These are phyloP conservation scores for Junco hyemalis DNA, from an alignment of 2,113 vertebrate genomes.

Conservation along the genomic window DNA sequence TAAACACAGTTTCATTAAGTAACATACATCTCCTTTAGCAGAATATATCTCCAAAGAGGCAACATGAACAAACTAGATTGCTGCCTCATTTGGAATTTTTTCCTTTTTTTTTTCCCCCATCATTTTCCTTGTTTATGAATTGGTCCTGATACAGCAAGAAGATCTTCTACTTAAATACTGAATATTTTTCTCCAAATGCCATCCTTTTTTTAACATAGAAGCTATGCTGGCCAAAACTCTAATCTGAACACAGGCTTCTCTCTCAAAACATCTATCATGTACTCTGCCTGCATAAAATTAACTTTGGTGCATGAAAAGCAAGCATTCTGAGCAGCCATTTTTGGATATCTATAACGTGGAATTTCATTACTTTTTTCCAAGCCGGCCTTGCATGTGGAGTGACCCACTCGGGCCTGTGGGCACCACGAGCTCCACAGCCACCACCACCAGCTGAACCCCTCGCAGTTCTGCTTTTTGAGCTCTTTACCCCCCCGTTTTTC, in stretches of 20 bases:
- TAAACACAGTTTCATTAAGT: not conserved
- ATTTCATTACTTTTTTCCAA: not conserved
- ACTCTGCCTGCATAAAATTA: not conserved
- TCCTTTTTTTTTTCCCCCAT: rapidly evolving
- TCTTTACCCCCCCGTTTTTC: not conserved
- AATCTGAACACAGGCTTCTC: not conserved
- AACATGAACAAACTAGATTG: not conserved
- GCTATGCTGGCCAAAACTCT: not conserved
- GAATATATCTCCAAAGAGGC: not conserved
- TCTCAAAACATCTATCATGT: not conserved
- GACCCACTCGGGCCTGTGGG: not conserved
- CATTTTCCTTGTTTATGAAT: not conserved
- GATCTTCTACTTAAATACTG: not conserved
- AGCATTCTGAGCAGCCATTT: not conserved
- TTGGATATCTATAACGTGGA: rapidly evolving
- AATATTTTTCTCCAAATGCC: not conserved
- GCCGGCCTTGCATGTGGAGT: not conserved
- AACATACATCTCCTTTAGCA: not conserved
- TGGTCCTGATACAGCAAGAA: not conserved
- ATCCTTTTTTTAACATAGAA: not conserved
- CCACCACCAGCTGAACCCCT: not conserved
- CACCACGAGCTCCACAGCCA: not conserved
- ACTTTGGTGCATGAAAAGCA: not conserved
- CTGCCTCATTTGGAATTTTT: not conserved
- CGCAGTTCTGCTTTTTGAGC: not conserved